Evolutionary conservation across 2,113 vertebrate genomes (phyloP).

Genomic region (Pelmatolapia mariae): DNA sequence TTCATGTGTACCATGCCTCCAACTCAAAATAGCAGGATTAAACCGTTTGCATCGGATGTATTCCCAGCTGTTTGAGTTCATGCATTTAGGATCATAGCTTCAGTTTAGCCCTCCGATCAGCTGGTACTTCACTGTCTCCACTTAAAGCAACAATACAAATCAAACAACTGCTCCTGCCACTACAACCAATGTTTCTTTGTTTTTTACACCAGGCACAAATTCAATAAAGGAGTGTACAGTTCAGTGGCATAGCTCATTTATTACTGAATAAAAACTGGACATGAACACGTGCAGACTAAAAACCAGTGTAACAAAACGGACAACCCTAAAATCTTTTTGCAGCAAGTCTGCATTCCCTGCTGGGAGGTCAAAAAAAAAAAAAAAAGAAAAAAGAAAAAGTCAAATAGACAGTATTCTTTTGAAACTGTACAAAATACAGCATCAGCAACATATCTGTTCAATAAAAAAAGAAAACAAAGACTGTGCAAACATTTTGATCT

Average conservation of each 20-base stretch:
- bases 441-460: slow-evolving; percentile 67
- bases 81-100: neutral
- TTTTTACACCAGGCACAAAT: neutral
- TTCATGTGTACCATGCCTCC: neutral
- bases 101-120: neutral
- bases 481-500: slow-evolving; percentile 82
- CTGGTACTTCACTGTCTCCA: neutral
- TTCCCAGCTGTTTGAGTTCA: neutral
- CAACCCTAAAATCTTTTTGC: slow-evolving; percentile 77
- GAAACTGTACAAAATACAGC: slow-evolving; percentile 77
- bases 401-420: slow-evolving; percentile 14
- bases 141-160: neutral
- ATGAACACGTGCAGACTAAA: slow-evolving; percentile 95
- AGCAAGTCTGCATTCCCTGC: slow-evolving; percentile 83
- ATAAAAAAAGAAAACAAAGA: slow-evolving; percentile 55
- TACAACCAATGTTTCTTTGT: neutral
- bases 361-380: slow-evolving; percentile 76
- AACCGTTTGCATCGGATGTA: accelerated
- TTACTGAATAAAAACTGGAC: slow-evolving; percentile 90
- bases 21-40: neutral
- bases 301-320: slow-evolving; percentile 94
- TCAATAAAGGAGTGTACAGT: neutral
- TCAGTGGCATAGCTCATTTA: slow-evolving; percentile 59
- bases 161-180: neutral
- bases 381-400: slow-evolving; percentile 65